Base-by-base conservation (phyloP, 2,888 invertebrate genomes). In the Keiferia lycopersicella region DNA sequence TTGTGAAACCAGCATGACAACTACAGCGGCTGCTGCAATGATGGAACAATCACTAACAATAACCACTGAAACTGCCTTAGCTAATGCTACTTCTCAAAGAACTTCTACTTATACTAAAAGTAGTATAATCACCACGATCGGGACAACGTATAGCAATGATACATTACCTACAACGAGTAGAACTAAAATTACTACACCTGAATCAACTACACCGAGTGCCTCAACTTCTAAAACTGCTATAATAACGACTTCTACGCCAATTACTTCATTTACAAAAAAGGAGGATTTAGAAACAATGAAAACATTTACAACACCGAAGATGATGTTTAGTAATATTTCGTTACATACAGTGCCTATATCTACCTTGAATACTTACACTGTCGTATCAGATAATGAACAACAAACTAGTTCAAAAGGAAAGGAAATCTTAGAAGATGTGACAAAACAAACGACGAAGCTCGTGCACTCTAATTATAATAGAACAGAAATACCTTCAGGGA, bases 41-140 rank as follows among this genome's bases (percentile, higher is more conserved):
- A 73, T 79, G 73, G 83, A 82, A 77, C 84, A 85, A 74, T 68
- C 82, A 82, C 83, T 91, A 88, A 88, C 85, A 81, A 81, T 91
- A 88, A 88, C 85, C 80, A 81, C 84, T 65, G 73, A 75, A 73
- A 66, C 72, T 70, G 64, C 70, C 65, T 71, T 74, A 64, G 71
- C 66, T 68, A 71, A 67, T 64, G 66, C 64, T 57, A 64, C 64
- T 41, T 53, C 60, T 20, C 38, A 30, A 7, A 67, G 65, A 57
- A 67, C 67, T 62, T 67, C 68, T 64, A 64, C 62, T 12, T 53
- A 18, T 38, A 62, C 64, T 39, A 61, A 60, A 59, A 60, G 65
- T 18, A 45, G 65, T 50, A 69, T 64, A 62, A 12, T 67, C 62
- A 63, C 66, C 8, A 45, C 53, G 65, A 26, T 57, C 10, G 56